A percentile compares a stretch with the other conserved stretches of the same genome.
phyloP scores from a whole-genome alignment of 2,888 invertebrate genomes.

The Leucophenga maculata region DNA sequence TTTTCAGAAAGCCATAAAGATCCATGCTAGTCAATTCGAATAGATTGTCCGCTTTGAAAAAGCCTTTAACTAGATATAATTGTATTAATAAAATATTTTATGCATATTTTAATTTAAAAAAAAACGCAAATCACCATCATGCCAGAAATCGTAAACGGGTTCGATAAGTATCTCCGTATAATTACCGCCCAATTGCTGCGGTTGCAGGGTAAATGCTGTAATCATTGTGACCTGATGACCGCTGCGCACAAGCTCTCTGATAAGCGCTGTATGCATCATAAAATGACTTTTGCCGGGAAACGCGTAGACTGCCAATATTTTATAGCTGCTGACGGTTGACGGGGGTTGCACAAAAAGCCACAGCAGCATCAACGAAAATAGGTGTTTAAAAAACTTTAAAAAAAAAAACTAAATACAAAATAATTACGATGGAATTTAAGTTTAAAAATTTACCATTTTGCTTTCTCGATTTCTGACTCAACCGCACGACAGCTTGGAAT shows the following conservation, averaged over 20 bases:
- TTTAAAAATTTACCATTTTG: too few species aligned
- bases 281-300: conserved; percentile 73
- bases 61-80: conserved; percentile 37
- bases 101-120: neutral
- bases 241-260: conserved; percentile 70
- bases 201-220: conserved; percentile 55
- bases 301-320: conserved; percentile 72
- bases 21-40: conserved; percentile 52
- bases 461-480: too few species aligned
- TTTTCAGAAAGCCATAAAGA: conserved; percentile 33
- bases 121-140: too few species aligned
- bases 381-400: neutral
- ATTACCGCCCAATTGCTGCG: conserved; percentile 53
- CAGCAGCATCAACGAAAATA: neutral
- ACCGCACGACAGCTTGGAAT: too few species aligned
- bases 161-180: conserved; percentile 58
- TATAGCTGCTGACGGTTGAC: conserved; percentile 49
- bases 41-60: conserved; percentile 35
- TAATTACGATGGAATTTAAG: too few species aligned
- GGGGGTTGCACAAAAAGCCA: conserved; percentile 31
- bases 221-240: conserved; percentile 68
- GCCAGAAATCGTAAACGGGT: conserved; percentile 56
- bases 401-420: conserved; percentile 17
- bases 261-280: conserved; percentile 72
- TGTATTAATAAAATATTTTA: neutral